Evolutionary conservation across 2,888 invertebrate species (phyloP).

Genomic region (Latrodectus hesperus): DNA sequence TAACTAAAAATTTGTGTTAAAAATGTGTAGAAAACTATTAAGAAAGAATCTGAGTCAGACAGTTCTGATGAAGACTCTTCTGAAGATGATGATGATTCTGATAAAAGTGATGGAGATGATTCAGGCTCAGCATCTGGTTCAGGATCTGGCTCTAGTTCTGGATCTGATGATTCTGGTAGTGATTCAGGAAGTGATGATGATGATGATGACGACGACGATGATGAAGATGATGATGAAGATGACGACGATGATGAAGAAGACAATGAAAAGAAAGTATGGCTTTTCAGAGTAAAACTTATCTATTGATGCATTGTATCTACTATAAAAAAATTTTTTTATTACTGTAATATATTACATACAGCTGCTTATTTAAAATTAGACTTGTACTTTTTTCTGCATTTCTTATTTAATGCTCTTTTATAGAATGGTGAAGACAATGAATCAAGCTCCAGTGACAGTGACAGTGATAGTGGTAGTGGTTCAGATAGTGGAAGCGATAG

Average conservation of each 20-base stretch:
- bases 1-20: not conserved
- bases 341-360: no score
- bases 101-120: constrained; percentile 66
- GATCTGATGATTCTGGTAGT: constrained; percentile 69
- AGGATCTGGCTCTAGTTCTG: constrained; percentile 66
- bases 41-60: constrained; percentile 65
- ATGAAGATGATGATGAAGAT: constrained; percentile 66
- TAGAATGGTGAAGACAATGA: constrained; percentile 68
- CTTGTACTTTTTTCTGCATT: not conserved
- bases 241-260: constrained; percentile 65
- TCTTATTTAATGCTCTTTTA: not conserved
- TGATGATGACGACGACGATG: constrained; percentile 65
- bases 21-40: constrained; percentile 30
- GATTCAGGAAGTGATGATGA: constrained; percentile 69
- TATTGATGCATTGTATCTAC: no score
- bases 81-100: constrained; percentile 68
- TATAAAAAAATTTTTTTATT: no score
- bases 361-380: no score
- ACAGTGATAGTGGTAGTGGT: constrained; percentile 68
- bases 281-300: not conserved
- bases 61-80: constrained; percentile 68
- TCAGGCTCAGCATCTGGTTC: constrained; percentile 63
- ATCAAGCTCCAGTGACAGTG: constrained; percentile 66
- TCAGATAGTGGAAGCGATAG: constrained; percentile 68
- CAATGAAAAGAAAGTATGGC: constrained; percentile 66